Percentiles rank a stretch among this genome's conserved stretches.
phyloP scores from a whole-genome alignment of 2,797 vertebrate species.

The Lagodon rhomboides region DNA sequence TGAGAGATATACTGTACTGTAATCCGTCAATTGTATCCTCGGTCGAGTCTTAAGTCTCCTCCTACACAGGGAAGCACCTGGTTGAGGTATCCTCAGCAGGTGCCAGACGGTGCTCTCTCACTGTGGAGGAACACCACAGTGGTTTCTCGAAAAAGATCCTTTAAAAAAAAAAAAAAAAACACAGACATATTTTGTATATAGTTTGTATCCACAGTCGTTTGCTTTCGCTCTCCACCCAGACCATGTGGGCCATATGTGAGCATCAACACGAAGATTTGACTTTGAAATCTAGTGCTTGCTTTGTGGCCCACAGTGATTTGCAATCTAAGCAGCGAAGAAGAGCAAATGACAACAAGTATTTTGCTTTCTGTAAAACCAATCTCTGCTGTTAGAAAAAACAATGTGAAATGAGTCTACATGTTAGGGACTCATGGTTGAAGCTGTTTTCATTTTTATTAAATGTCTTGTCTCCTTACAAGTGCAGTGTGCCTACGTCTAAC shows the following conservation, averaged over 20 bases:
- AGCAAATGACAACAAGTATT: neutral
- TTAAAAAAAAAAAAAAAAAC: too few relatives aligned
- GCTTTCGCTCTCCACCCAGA: neutral
- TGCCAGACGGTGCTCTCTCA: conserved; percentile 13
- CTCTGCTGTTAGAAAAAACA: neutral
- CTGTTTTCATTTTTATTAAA: conserved; percentile 7
- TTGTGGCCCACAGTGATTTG: neutral
- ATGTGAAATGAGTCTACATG: conserved; percentile 12
- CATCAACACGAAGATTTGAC: neutral
- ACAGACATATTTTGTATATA: neutral
- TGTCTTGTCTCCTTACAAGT: conserved; percentile 16
- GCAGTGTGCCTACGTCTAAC: neutral
- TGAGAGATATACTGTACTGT: neutral
- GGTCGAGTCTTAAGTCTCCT: neutral
- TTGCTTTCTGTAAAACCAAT: neutral
- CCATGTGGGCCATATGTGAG: neutral
- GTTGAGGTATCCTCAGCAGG: conserved; percentile 14
- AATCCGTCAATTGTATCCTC: conserved; percentile 13
- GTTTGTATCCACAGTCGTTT: conserved; percentile 1
- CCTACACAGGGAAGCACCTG: conserved; percentile 28
- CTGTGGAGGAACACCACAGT: conserved; percentile 1
- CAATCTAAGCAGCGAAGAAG: neutral
- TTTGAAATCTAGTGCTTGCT: conserved; percentile 1
- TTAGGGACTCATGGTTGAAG: conserved; percentile 28
- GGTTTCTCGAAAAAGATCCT: neutral